Percentiles rank a stretch among this genome's conserved stretches.
These are phyloP conservation scores for Leptinotarsa haldemani DNA, from an alignment of 2,888 invertebrate genomes.

Conservation along the genomic window DNA sequence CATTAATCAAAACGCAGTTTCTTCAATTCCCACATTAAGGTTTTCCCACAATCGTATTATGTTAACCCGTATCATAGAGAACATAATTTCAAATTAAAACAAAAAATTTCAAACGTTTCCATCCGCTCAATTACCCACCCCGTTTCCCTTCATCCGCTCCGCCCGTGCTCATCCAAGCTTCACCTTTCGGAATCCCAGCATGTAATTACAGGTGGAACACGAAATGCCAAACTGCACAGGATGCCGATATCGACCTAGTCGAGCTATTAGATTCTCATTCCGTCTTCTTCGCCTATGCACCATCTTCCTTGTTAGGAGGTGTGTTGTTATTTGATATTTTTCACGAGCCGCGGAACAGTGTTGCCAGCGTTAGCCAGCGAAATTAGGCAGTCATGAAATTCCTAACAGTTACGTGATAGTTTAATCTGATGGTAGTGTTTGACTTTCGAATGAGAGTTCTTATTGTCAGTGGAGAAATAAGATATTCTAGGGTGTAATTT, in stretches of 20 bases:
- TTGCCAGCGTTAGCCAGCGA: conserved; percentile 22
- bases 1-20: background rate
- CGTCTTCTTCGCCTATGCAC: conserved; percentile 25
- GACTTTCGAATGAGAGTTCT: too few species aligned
- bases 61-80: background rate
- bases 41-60: background rate
- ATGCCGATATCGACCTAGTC: conserved; percentile 32
- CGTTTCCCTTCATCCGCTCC: conserved; percentile 4
- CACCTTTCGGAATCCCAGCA: conserved; percentile 24
- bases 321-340: conserved; percentile 38
- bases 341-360: conserved; percentile 21
- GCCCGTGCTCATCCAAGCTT: conserved; percentile 10
- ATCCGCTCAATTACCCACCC: background rate
- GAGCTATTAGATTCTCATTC: conserved; percentile 30
- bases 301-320: conserved; percentile 35
- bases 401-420: background rate
- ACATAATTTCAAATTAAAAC: background rate
- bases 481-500: too few species aligned
- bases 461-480: too few species aligned
- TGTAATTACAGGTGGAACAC: conserved; percentile 41
- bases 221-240: conserved; percentile 40
- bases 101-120: background rate
- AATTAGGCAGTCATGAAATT: background rate
- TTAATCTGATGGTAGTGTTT: background rate
- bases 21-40: too few species aligned